Evolutionary conservation across 2,797 vertebrate genomes (phyloP).

Genomic region (Paedocypris micromegethes): DNA sequence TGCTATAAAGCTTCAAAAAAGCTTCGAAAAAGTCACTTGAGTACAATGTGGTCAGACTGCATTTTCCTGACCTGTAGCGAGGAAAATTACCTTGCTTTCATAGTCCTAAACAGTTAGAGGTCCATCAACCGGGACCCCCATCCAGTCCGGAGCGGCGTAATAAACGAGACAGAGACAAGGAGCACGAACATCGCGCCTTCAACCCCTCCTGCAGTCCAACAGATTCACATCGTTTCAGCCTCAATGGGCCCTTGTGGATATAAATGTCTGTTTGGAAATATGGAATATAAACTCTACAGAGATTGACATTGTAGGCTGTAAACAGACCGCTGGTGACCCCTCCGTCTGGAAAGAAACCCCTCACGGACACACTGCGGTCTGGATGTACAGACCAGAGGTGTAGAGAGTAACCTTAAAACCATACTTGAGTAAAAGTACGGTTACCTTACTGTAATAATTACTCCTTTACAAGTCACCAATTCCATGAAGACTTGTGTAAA

Average conservation of each 20-base stretch:
- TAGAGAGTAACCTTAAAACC: too few relatives aligned
- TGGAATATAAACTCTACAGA: conserved; percentile 38
- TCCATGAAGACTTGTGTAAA: too few relatives aligned
- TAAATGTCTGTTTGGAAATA: conserved; percentile 40
- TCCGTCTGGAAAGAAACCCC: too few relatives aligned
- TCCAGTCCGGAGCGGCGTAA: conserved; percentile 14
- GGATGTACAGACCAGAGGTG: too few relatives aligned
- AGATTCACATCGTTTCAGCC: conserved; percentile 34
- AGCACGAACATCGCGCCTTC: conserved; percentile 10
- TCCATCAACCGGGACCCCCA: conserved; percentile 29
- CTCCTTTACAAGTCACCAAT: too few relatives aligned
- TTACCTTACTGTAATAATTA: too few relatives aligned
- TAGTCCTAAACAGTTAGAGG: conserved; percentile 37
- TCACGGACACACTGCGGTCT: too few relatives aligned
- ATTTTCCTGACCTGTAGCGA: conserved; percentile 21
- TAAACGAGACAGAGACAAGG: conserved; percentile 29
- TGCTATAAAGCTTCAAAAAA: too few relatives aligned
- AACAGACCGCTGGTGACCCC: conserved; percentile 32
- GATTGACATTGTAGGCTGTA: conserved; percentile 37
- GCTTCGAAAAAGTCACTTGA: background rate
- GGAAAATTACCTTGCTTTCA: conserved; percentile 26
- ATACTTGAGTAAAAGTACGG: too few relatives aligned
- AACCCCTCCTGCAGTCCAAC: conserved; percentile 17
- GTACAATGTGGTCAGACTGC: conserved; percentile 12
- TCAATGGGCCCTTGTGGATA: conserved; percentile 36